A percentile compares a stretch with the other conserved stretches of the same genome.
Evolutionary conservation across 2,113 vertebrate genomes (phyloP).

Genomic region (Prionailurus bengalensis): DNA sequence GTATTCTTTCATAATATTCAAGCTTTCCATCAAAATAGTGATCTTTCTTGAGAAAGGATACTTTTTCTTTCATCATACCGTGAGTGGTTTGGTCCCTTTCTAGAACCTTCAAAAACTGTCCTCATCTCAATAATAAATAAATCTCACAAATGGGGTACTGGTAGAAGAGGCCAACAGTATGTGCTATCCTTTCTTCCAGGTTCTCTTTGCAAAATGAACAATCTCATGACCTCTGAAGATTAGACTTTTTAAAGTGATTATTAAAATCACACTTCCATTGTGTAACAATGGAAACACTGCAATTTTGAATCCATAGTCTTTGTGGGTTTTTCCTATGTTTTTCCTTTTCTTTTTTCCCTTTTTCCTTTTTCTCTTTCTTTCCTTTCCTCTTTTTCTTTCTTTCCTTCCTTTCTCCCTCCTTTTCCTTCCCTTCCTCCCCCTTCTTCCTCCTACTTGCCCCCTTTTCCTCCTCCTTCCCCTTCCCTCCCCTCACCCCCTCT

Average conservation of each 20-base stretch:
- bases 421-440: no score
- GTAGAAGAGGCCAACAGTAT: not conserved
- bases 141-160: not conserved
- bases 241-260: not conserved
- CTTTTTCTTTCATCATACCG: not conserved
- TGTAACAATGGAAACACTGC: not conserved
- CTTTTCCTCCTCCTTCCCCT: no score
- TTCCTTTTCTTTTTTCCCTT: not conserved
- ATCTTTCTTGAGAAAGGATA: not conserved
- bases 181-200: not conserved
- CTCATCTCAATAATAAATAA: not conserved
- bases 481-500: accelerated
- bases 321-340: no score
- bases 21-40: not conserved
- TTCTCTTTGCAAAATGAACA: not conserved
- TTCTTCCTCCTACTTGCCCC: not conserved
- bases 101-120: not conserved
- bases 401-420: not conserved
- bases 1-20: not conserved
- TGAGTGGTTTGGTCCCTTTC: not conserved
- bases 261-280: no score
- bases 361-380: not conserved
- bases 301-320: not conserved
- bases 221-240: not conserved
- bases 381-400: not conserved